Conservation (phyloP, 1,140 invertebrate genomes). For the Popillia japonica region DNA sequence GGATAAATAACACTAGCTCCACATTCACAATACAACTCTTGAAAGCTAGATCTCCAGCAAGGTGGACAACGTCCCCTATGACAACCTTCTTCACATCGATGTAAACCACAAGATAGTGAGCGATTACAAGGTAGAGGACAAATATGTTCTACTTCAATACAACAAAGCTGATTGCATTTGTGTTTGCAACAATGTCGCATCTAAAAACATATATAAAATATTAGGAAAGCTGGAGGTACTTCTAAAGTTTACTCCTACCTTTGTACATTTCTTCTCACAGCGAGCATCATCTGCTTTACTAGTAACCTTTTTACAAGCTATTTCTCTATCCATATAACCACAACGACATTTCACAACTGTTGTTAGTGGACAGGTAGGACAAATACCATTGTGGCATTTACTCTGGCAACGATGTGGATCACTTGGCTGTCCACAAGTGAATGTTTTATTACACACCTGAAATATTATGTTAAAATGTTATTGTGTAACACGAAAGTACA, state of each 20-base stretch:
- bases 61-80: constrained; percentile 87
- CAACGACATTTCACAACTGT: constrained; percentile 89
- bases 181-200: constrained; percentile 87
- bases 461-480: not conserved
- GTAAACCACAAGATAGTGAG: constrained; percentile 82
- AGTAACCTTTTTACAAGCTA: constrained; percentile 78
- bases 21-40: constrained; percentile 92
- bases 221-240: not conserved
- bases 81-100: constrained; percentile 88
- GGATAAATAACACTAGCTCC: constrained; percentile 86
- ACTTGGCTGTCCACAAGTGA: constrained; percentile 81
- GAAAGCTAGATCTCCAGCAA: constrained; percentile 82
- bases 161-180: constrained; percentile 88
- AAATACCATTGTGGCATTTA: constrained; percentile 80
- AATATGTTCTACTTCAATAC: constrained; percentile 84
- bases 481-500: not conserved
- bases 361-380: constrained; percentile 81
- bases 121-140: constrained; percentile 86
- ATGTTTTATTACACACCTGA: constrained; percentile 75
- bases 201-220: constrained; percentile 56
- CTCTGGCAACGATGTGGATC: constrained; percentile 75
- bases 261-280: constrained; percentile 89
- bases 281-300: constrained; percentile 75
- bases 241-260: constrained; percentile 64
- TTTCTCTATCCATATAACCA: constrained; percentile 83